These are phyloP conservation scores for Epinephelus awoara DNA, from an alignment of 2,797 vertebrate species.

Conservation along the genomic window DNA sequence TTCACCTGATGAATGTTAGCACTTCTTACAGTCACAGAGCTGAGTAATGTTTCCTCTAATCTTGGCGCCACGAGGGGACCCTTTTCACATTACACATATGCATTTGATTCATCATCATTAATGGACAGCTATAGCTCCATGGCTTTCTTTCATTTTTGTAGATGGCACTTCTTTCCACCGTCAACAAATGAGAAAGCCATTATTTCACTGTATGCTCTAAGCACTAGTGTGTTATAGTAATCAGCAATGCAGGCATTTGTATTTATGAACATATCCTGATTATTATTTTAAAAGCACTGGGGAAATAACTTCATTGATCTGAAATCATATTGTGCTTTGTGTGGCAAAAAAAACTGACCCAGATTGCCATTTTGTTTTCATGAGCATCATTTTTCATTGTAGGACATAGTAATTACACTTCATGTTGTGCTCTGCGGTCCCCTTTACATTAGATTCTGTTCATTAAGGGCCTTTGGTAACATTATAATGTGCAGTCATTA, in stretches of 20 bases:
- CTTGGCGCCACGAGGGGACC: background rate
- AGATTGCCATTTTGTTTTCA: conserved; percentile 53
- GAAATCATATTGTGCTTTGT: conserved; percentile 28
- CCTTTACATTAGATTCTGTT: conserved; percentile 68
- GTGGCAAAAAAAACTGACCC: conserved; percentile 44
- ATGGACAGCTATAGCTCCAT: background rate
- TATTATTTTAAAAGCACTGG: conserved; percentile 30
- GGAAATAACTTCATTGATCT: conserved; percentile 52
- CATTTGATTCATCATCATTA: background rate
- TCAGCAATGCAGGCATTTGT: conserved; percentile 4
- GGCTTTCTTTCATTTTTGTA: background rate
- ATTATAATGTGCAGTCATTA: conserved; percentile 75
- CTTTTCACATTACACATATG: background rate
- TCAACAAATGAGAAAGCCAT: conserved; percentile 1
- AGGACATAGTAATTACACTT: conserved; percentile 71
- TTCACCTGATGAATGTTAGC: background rate
- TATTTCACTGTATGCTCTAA: conserved; percentile 8
- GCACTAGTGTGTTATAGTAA: background rate
- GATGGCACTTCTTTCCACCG: background rate
- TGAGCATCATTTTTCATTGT: conserved; percentile 57
- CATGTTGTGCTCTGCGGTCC: conserved; percentile 69
- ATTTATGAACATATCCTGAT: conserved; percentile 26
- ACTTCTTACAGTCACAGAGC: background rate
- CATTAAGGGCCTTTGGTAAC: conserved; percentile 74
- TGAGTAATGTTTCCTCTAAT: background rate